These are phyloP conservation scores for Drosophila fulvimacula DNA, from an alignment of 2,888 invertebrate species.

Conservation along the genomic window DNA sequence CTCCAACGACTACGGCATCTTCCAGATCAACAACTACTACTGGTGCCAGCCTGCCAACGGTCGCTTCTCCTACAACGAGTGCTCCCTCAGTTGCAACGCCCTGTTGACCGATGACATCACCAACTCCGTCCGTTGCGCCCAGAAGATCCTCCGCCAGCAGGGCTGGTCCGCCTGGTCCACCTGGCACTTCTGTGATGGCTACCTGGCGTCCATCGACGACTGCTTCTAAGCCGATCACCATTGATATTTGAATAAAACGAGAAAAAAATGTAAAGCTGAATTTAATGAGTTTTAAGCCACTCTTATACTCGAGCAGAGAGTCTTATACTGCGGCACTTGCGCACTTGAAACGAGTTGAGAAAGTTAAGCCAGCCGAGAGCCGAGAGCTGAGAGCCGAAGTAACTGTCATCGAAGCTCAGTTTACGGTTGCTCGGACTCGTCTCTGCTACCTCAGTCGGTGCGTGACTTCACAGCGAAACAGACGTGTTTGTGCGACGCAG, in stretches of 20 bases:
- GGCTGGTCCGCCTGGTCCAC: conserved; percentile 81
- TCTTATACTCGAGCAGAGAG: conserved; percentile 35
- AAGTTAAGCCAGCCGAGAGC: conserved; percentile 32
- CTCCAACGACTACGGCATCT: conserved; percentile 82
- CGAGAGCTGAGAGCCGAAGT: conserved; percentile 26
- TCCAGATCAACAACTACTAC: conserved; percentile 81
- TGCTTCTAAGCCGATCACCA: conserved; percentile 56
- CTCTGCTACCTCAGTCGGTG: conserved; percentile 58
- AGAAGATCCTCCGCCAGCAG: conserved; percentile 65
- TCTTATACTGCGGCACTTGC: conserved; percentile 2
- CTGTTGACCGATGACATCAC: conserved; percentile 72
- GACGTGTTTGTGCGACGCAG: conserved; percentile 23
- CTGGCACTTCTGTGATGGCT: conserved; percentile 66
- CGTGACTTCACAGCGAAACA: conserved; percentile 57
- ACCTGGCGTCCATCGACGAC: conserved; percentile 58
- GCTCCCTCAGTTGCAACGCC: conserved; percentile 62
- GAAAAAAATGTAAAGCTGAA: not conserved
- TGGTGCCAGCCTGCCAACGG: conserved; percentile 76
- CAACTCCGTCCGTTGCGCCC: conserved; percentile 71
- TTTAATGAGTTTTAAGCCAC: not conserved
- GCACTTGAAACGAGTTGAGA: conserved; percentile 36
- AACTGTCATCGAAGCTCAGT: conserved; percentile 48
- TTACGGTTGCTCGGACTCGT: conserved; percentile 37
- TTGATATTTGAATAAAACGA: conserved; percentile 24
- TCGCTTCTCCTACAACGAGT: conserved; percentile 76